These are phyloP conservation scores for Mimas tiliae DNA, from an alignment of 2,888 invertebrate genomes.

Conservation along the genomic window DNA sequence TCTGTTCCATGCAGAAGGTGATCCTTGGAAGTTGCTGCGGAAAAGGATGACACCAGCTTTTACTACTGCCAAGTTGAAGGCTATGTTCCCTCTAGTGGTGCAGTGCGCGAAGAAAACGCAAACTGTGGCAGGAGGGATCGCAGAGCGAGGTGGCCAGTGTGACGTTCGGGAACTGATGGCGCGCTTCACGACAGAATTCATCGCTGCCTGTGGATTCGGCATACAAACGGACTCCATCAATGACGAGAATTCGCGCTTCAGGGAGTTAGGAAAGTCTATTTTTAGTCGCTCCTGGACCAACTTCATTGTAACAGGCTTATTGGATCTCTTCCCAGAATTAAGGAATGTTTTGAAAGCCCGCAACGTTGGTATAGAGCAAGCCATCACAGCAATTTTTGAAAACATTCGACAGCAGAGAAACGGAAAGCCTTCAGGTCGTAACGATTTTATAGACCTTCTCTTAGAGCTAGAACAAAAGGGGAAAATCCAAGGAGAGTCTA, in stretches of 20 bases:
- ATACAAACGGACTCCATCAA: conserved; percentile 58
- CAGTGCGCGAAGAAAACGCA: conserved; percentile 63
- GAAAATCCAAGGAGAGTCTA: conserved; percentile 59
- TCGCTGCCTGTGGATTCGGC: conserved; percentile 65
- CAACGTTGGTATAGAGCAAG: conserved; percentile 39
- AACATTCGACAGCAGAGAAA: conserved; percentile 58
- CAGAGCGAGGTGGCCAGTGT: conserved; percentile 49
- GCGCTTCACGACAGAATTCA: conserved; percentile 64
- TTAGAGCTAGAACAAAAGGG: conserved; percentile 56
- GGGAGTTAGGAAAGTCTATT: conserved; percentile 50
- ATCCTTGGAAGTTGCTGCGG: conserved; percentile 64
- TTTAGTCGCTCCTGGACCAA: conserved; percentile 45
- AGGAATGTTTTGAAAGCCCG: conserved; percentile 39
- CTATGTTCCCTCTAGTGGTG: conserved; percentile 69
- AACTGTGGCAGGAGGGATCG: conserved; percentile 46
- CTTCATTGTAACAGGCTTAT: conserved; percentile 41
- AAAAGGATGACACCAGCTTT: conserved; percentile 69
- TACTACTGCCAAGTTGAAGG: conserved; percentile 65
- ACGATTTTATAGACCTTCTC: conserved; percentile 62
- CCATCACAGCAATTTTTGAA: conserved; percentile 46
- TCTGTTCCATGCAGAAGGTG: conserved; percentile 64
- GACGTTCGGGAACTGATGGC: conserved; percentile 63
- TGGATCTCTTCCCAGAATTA: conserved; percentile 56
- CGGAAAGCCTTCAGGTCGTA: conserved; percentile 56
- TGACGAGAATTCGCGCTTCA: conserved; percentile 56